phyloP scores from a whole-genome alignment of 1,140 invertebrate species.

The Vollenhovia emeryi region DNA sequence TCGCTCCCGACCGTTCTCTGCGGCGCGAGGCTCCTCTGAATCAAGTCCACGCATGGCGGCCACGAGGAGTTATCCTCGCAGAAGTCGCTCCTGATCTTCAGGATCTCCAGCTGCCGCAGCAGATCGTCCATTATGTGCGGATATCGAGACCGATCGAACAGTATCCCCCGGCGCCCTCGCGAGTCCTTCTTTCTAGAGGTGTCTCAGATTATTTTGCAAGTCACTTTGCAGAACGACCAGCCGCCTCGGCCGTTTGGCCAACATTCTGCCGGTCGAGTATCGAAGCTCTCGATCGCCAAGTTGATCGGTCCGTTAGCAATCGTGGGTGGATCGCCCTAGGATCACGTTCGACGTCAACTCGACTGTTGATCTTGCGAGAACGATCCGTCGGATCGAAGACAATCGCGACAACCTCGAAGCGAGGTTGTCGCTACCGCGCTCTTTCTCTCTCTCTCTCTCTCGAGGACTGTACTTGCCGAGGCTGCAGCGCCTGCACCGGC shows the following conservation, averaged over 20 bases:
- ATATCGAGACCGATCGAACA: neutral
- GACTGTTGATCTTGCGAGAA: neutral
- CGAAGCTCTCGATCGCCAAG: neutral
- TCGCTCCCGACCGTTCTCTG: slow-evolving; percentile 60
- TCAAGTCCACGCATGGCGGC: slow-evolving; percentile 69
- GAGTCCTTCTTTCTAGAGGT: neutral
- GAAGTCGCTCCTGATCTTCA: slow-evolving; percentile 46
- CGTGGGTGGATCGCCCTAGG: neutral
- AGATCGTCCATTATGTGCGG: slow-evolving; percentile 62
- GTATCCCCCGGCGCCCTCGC: neutral
- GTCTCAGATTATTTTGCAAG: neutral
- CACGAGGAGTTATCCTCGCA: slow-evolving; percentile 67
- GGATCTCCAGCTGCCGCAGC: slow-evolving; percentile 42
- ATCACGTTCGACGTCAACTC: neutral
- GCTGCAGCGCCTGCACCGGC: neutral
- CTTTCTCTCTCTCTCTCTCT: too few relatives aligned
- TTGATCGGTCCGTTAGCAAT: neutral
- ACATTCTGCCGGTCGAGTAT: neutral
- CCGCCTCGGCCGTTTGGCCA: neutral
- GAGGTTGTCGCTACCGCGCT: too few relatives aligned
- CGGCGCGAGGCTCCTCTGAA: slow-evolving; percentile 75
- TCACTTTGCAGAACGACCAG: neutral
- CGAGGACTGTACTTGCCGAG: neutral
- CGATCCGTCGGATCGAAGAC: too few relatives aligned
- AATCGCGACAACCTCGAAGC: neutral